Base-by-base conservation (phyloP, 2,888 invertebrate species). In the Drosophila greeni region DNA sequence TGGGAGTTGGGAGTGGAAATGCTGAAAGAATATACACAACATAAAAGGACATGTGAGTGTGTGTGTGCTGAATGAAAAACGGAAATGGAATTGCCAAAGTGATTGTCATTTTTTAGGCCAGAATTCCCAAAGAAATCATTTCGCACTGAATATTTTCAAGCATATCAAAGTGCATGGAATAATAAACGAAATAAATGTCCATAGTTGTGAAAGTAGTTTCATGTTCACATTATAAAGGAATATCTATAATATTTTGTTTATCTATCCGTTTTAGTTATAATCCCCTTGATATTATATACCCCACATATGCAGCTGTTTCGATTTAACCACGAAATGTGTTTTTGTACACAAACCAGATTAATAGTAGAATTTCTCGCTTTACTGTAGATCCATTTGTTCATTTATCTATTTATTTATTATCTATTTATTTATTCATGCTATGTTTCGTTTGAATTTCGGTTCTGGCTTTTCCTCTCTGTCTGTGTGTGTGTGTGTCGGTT, bases 351-450 rank as follows among this genome's bases (percentile, higher is more conserved):
- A 23, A 16, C n/a, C 14, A 45, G 24, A 33, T 45, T 43, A 54
- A 34, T 45, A 14, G 33, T n/a, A 23, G n/a, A n/a, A n/a, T n/a
- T n/a, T 45, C 33, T 18, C 16, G 23, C 31, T 14, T 16, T 26
- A 62, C 29, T 49, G 29, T 14, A 7, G 42, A 37, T 58, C n/a
- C 34, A 7, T 49, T 14, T 7, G 14, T 49, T n/a, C 29, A 26
- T 66, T 40, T 56, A 49, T 62, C 39, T 58, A 53, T 40, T 54
- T 53, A 42, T 49, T 65, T 37, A 47, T 61, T 42, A 57, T 56
- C 29, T 66, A 57, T 58, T 36, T 67, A 73, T 74, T 67, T 75
- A 74, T 75, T 70, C 67, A 73, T 67, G 48, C 52, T n/a, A 43
- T 72, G 62, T 56, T 62, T 59, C 56, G 52, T 71, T 70, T 56